Percentiles rank a stretch among this genome's conserved stretches.
These are phyloP conservation scores for Apis cerana DNA, from an alignment of 1,140 invertebrate species.

Conservation along the genomic window DNA sequence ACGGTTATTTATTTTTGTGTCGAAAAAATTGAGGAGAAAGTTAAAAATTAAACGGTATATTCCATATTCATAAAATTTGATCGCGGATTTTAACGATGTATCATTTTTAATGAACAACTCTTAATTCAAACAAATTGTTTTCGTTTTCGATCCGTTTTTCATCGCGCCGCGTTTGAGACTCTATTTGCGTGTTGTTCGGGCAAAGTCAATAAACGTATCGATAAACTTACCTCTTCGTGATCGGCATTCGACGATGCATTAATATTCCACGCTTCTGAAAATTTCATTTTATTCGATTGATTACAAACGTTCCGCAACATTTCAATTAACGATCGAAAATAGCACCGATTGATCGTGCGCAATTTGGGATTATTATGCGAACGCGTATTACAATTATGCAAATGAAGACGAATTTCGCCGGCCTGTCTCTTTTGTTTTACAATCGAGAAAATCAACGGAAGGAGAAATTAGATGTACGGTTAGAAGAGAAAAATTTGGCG, in stretches of 20 bases:
- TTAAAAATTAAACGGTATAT: background rate
- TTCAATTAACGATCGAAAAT: background rate
- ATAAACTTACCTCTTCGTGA: background rate
- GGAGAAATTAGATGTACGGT: too few relatives aligned
- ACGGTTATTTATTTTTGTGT: background rate
- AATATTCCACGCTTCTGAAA: slow-evolving; percentile 2
- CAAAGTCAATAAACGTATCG: background rate
- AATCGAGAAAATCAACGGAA: too few relatives aligned
- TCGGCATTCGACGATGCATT: background rate
- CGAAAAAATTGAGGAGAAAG: background rate
- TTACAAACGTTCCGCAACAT: slow-evolving; percentile 9
- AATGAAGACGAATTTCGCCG: too few relatives aligned
- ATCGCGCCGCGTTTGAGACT: background rate
- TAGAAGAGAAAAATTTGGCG: too few relatives aligned
- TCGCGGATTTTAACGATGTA: background rate
- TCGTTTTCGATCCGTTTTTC: background rate
- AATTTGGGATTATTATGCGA: background rate
- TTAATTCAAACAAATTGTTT: background rate
- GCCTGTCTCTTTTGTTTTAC: background rate
- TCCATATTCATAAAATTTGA: background rate
- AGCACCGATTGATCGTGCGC: too few relatives aligned
- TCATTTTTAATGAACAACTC: background rate
- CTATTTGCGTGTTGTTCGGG: background rate
- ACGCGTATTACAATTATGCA: background rate
- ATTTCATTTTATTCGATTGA: background rate